A percentile compares a stretch with the other conserved stretches of the same genome.
phyloP scores from a whole-genome alignment of 2,888 invertebrate genomes.

The Urechis unicinctus region DNA sequence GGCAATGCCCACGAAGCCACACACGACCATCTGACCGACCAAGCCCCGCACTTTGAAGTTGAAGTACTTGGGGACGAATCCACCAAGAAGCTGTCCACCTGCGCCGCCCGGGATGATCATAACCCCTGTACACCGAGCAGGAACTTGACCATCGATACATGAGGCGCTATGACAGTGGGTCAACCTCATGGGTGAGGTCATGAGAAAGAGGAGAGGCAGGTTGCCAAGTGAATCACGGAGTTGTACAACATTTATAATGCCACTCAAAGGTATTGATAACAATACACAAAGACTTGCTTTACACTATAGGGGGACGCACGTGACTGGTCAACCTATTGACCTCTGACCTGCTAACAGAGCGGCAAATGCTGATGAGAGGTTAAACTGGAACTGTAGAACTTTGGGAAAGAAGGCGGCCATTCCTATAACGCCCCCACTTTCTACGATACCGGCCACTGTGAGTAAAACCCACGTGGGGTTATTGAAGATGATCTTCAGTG shows the following conservation, averaged over 20 bases:
- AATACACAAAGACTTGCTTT: too few species aligned
- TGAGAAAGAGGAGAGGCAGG: too few species aligned
- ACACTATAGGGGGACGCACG: too few species aligned
- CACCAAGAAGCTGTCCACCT: conserved; percentile 36
- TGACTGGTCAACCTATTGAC: neutral
- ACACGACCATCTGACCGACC: conserved; percentile 25
- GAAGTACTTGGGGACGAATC: conserved; percentile 29
- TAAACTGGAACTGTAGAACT: conserved; percentile 7
- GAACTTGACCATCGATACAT: too few species aligned
- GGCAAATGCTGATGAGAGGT: neutral
- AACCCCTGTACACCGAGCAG: too few species aligned
- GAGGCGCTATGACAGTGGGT: too few species aligned
- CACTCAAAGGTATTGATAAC: too few species aligned
- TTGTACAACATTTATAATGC: too few species aligned
- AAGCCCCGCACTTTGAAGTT: conserved; percentile 32
- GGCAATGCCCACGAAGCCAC: neutral
- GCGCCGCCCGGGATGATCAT: too few species aligned
- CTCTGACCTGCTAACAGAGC: conserved; percentile 1
- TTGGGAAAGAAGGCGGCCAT: conserved; percentile 7
- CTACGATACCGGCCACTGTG: conserved; percentile 1
- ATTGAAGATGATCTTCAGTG: neutral
- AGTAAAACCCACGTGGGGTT: neutral
- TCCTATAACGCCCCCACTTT: neutral
- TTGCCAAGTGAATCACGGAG: too few species aligned
- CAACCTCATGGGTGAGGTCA: too few species aligned